These are phyloP conservation scores for Hanleya hanleyi DNA, from an alignment of 2,888 invertebrate genomes.

Conservation along the genomic window DNA sequence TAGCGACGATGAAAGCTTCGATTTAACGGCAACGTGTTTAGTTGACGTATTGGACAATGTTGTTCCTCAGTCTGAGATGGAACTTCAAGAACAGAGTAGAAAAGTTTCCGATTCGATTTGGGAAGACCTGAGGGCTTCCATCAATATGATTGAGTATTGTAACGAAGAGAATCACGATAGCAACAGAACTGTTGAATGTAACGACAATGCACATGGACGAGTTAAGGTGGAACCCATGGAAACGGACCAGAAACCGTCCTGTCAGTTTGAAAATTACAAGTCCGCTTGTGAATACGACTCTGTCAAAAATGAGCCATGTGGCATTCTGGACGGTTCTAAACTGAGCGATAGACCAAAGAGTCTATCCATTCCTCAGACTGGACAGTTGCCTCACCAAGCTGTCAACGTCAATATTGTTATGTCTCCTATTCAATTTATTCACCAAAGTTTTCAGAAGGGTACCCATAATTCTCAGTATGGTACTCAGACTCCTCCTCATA, in stretches of 20 bases:
- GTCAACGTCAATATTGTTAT: not conserved
- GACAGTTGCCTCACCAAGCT: not conserved
- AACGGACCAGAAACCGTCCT: slow-evolving; percentile 44
- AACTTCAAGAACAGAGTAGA: slow-evolving; percentile 25
- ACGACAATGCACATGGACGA: not conserved
- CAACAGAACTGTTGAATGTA: not conserved
- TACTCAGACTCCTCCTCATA: not conserved
- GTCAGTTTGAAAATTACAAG: slow-evolving; percentile 41
- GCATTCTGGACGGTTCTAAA: not conserved
- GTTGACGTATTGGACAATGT: not conserved
- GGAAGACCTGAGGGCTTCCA: slow-evolving; percentile 64
- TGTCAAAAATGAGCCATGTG: not conserved
- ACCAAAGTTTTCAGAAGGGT: not conserved
- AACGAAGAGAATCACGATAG: not conserved
- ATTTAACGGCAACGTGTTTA: not conserved
- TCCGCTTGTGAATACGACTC: not conserved
- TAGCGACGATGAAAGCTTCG: not conserved
- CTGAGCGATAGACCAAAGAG: not conserved
- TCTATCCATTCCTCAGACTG: not conserved
- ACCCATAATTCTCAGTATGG: not conserved
- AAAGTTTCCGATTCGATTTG: slow-evolving; percentile 54
- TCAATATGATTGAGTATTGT: slow-evolving; percentile 49
- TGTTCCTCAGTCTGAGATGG: slow-evolving; percentile 6
- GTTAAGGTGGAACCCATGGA: slow-evolving; percentile 6
- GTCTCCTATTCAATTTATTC: not conserved